Conservation (phyloP, 2,113 vertebrate species). For the Protomyctophum bolini region DNA sequence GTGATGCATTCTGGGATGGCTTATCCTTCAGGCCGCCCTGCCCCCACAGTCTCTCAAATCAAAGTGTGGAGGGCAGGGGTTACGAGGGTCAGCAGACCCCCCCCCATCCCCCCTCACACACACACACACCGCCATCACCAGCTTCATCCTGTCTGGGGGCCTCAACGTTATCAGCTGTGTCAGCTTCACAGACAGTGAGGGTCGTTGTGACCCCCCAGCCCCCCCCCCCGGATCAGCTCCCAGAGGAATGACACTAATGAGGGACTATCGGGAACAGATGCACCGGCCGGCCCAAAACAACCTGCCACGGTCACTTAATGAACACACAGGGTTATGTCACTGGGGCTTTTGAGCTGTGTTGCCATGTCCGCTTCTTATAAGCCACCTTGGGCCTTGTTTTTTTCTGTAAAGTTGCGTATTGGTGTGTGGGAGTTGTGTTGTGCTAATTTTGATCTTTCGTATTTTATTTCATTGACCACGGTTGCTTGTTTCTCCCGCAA, state of each 20-base stretch:
- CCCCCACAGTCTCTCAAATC: conserved; percentile 37
- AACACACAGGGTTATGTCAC: conserved; percentile 57
- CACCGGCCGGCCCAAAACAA: conserved; percentile 66
- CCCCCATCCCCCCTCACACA: background rate
- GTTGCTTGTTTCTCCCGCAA: too few species aligned
- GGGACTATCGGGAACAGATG: conserved; percentile 74
- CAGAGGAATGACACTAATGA: conserved; percentile 72
- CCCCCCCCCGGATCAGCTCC: conserved; percentile 62
- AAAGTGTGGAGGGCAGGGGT: conserved; percentile 40
- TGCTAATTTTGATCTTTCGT: too few species aligned
- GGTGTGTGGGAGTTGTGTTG: too few species aligned
- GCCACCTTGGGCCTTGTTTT: too few species aligned
- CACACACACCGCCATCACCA: too few species aligned
- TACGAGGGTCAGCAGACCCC: conserved; percentile 21
- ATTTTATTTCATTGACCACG: too few species aligned
- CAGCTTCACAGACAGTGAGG: conserved; percentile 67
- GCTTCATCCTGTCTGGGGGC: conserved; percentile 33
- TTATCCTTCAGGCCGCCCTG: conserved; percentile 11
- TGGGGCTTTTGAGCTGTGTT: conserved; percentile 1
- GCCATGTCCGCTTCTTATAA: too few species aligned
- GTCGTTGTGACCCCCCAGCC: conserved; percentile 57
- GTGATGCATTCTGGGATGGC: conserved; percentile 21
- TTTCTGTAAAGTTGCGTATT: too few species aligned
- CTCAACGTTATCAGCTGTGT: conserved; percentile 72
- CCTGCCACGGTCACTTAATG: conserved; percentile 73